A percentile compares a stretch with the other conserved stretches of the same genome.
Evolutionary conservation across 2,797 vertebrate species (phyloP).

Genomic region (Mus minutoides): DNA sequence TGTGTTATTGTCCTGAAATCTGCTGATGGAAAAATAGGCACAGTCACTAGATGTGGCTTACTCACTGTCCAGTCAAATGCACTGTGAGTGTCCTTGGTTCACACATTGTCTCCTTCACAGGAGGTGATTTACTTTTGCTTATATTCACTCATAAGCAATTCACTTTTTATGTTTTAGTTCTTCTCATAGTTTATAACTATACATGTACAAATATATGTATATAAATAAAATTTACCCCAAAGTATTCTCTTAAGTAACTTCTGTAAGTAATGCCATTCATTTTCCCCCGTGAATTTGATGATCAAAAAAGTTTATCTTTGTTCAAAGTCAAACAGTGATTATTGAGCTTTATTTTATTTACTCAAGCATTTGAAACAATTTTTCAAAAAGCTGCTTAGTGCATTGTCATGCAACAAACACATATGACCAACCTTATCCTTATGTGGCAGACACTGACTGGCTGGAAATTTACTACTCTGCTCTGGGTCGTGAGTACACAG

Average conservation of each 20-base stretch:
- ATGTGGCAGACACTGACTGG: neutral
- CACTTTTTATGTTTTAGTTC: neutral
- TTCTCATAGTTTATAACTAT: neutral
- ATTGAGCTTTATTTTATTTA: constrained; percentile 20
- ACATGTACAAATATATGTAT: neutral
- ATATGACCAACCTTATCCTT: neutral
- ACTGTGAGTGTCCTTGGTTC: neutral
- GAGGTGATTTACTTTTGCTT: neutral
- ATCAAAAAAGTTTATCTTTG: constrained; percentile 42
- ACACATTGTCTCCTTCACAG: neutral
- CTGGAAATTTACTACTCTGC: neutral
- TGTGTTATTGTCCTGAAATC: neutral
- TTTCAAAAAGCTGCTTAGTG: neutral
- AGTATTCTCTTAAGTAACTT: neutral
- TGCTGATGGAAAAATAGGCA: neutral
- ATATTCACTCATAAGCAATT: neutral
- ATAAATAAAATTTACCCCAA: neutral
- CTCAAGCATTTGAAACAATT: neutral
- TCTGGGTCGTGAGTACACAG: neutral
- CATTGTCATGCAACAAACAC: neutral
- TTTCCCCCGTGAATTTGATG: constrained; percentile 13
- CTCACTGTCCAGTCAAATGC: neutral
- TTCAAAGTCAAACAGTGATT: neutral
- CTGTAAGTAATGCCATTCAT: neutral
- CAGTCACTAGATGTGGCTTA: neutral